A percentile compares a stretch with the other conserved stretches of the same genome.
These are phyloP conservation scores for Schizotus pectinicornis DNA, from an alignment of 2,888 invertebrate species.

Conservation along the genomic window DNA sequence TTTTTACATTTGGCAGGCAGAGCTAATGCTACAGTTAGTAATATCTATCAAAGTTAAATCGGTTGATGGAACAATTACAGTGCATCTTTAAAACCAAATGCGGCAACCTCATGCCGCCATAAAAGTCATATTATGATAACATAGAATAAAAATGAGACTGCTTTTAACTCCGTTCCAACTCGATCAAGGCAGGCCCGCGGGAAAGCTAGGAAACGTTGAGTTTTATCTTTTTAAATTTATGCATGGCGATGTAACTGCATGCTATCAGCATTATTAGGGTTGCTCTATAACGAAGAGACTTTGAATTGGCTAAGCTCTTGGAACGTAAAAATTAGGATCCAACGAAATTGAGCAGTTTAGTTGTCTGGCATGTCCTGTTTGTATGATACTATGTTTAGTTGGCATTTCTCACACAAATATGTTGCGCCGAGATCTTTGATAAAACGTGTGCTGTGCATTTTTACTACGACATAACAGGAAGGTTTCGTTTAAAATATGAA, in stretches of 20 bases:
- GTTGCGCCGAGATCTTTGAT: slow-evolving; percentile 26
- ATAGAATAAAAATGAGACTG: slow-evolving; percentile 36
- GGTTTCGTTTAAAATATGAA: slow-evolving; percentile 27
- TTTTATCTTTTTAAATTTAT: slow-evolving; percentile 42
- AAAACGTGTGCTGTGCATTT: slow-evolving; percentile 23
- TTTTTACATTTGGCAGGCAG: no score
- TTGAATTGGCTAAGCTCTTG: slow-evolving; percentile 23
- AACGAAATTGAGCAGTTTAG: slow-evolving; percentile 30
- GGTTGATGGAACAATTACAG: slow-evolving; percentile 3
- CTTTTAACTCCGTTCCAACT: slow-evolving; percentile 36
- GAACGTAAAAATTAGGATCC: slow-evolving; percentile 22
- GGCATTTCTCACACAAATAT: slow-evolving; percentile 13
- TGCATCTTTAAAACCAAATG: slow-evolving; percentile 16
- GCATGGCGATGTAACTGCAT: slow-evolving; percentile 40
- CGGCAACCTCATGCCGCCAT: slow-evolving; percentile 35
- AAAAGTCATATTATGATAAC: slow-evolving; percentile 45
- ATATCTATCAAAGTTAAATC: slow-evolving; percentile 1
- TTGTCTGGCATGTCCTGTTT: slow-evolving; percentile 26
- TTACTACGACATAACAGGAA: slow-evolving; percentile 20
- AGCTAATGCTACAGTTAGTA: no score
- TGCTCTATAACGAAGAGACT: slow-evolving; percentile 25
- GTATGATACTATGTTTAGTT: slow-evolving; percentile 12
- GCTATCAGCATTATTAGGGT: slow-evolving; percentile 37
- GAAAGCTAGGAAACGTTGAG: slow-evolving; percentile 33
- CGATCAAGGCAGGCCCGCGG: slow-evolving; percentile 37